Evolutionary conservation across 2,797 vertebrate genomes (phyloP).

Genomic region (Rachycentron canadum): DNA sequence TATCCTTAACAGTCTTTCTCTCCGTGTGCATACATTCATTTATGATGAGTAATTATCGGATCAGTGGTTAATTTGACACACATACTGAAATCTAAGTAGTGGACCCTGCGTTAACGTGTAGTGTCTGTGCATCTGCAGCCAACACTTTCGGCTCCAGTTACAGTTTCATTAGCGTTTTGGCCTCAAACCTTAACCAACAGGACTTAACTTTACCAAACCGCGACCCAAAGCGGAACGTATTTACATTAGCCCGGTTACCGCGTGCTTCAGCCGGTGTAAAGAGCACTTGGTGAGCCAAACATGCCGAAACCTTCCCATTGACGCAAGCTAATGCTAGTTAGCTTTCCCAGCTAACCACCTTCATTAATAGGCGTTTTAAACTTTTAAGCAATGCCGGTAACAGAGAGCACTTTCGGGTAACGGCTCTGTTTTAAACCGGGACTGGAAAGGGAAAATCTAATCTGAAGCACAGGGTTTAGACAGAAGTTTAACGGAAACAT

Average conservation of each 20-base stretch:
- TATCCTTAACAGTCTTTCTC: too few species aligned
- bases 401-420: rapidly evolving
- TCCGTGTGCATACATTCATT: too few species aligned
- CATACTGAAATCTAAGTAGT: too few species aligned
- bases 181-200: too few species aligned
- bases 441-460: rapidly evolving
- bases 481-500: rapidly evolving
- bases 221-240: too few species aligned
- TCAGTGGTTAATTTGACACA: too few species aligned
- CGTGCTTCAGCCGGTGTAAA: rapidly evolving
- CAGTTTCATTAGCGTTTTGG: rapidly evolving
- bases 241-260: too few species aligned
- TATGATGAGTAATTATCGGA: too few species aligned
- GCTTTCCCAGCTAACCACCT: neutral
- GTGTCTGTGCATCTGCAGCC: neutral
- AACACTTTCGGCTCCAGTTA: neutral
- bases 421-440: rapidly evolving
- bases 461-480: rapidly evolving
- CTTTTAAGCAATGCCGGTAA: too few species aligned
- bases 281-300: too few species aligned
- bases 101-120: too few species aligned
- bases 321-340: neutral
- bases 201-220: too few species aligned
- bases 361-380: neutral
- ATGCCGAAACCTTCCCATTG: neutral